These are phyloP conservation scores for Drosophila algonquin DNA, from an alignment of 2,888 invertebrate species.

Conservation along the genomic window DNA sequence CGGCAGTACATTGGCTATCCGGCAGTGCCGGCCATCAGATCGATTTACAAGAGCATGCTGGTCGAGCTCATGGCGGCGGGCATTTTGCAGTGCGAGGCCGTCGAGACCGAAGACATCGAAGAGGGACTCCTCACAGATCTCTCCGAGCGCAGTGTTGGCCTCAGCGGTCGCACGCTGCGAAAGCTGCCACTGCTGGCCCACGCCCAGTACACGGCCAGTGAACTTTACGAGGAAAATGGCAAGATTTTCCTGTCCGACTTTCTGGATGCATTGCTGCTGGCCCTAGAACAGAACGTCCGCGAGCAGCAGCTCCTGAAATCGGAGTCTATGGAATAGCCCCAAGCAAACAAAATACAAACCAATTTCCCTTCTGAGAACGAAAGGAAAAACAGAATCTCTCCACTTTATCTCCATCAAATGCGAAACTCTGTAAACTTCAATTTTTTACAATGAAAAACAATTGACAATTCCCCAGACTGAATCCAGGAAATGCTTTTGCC, in stretches of 20 bases:
- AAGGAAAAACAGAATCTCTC: slow-evolving; percentile 3
- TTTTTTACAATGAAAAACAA: slow-evolving; percentile 38
- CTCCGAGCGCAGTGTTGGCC: slow-evolving; percentile 86
- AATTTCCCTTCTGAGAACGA: not conserved
- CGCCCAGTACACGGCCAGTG: slow-evolving; percentile 82
- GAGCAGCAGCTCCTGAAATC: slow-evolving; percentile 66
- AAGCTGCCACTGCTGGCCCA: slow-evolving; percentile 96
- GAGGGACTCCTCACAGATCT: slow-evolving; percentile 84
- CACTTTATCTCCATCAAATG: slow-evolving; percentile 25
- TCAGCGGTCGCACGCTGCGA: slow-evolving; percentile 93
- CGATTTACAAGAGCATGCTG: slow-evolving; percentile 93
- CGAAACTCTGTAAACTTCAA: slow-evolving; percentile 30
- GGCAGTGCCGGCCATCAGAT: slow-evolving; percentile 90
- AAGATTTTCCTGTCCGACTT: slow-evolving; percentile 70
- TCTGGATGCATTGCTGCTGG: slow-evolving; percentile 69
- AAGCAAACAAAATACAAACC: not conserved
- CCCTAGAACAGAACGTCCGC: slow-evolving; percentile 67
- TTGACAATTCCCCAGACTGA: slow-evolving; percentile 17
- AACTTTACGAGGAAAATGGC: slow-evolving; percentile 57
- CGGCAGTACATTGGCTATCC: slow-evolving; percentile 95
- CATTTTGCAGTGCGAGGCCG: slow-evolving; percentile 63
- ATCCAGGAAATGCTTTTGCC: slow-evolving; percentile 1
- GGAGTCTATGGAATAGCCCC: slow-evolving; percentile 40
- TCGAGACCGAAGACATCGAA: slow-evolving; percentile 50
- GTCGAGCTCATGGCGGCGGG: slow-evolving; percentile 91